Conservation (phyloP, 2,797 vertebrate species). For the Lacerta agilis region DNA sequence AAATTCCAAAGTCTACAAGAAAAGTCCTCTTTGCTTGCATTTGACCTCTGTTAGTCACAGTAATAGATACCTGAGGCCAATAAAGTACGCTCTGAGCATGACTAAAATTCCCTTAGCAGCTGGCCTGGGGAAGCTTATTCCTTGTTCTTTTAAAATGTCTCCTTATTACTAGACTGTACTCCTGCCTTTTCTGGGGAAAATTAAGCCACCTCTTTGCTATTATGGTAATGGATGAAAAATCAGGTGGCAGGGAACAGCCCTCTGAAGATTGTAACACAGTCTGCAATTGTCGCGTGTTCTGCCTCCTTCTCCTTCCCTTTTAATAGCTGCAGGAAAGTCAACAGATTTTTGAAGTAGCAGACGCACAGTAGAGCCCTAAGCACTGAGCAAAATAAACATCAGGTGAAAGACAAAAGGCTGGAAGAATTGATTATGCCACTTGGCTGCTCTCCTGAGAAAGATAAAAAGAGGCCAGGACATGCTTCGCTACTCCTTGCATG, state of each 20-base stretch:
- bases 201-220: conserved; percentile 2
- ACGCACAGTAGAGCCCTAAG: conserved; percentile 53
- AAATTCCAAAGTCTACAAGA: conserved; percentile 5
- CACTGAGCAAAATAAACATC: conserved; percentile 71
- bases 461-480: conserved; percentile 74
- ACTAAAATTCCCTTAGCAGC: conserved; percentile 52
- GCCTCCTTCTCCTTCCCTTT: conserved; percentile 50
- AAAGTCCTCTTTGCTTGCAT: conserved; percentile 4
- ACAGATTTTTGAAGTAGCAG: conserved; percentile 58
- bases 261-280: conserved; percentile 14
- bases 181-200: conserved; percentile 34
- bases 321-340: conserved; percentile 48
- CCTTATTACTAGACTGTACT: conserved; percentile 25
- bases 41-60: conserved; percentile 53
- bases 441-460: conserved; percentile 76
- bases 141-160: conserved; percentile 18
- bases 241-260: conserved; percentile 18
- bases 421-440: conserved; percentile 79
- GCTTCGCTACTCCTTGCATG: conserved; percentile 75
- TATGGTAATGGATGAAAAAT: conserved; percentile 7
- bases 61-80: conserved; percentile 48
- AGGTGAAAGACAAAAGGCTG: conserved; percentile 76
- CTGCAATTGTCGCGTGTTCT: background rate
- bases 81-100: conserved; percentile 35
- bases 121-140: conserved; percentile 40